Evolutionary conservation across 2,888 invertebrate genomes (phyloP).

Genomic region (Phania funesta): DNA sequence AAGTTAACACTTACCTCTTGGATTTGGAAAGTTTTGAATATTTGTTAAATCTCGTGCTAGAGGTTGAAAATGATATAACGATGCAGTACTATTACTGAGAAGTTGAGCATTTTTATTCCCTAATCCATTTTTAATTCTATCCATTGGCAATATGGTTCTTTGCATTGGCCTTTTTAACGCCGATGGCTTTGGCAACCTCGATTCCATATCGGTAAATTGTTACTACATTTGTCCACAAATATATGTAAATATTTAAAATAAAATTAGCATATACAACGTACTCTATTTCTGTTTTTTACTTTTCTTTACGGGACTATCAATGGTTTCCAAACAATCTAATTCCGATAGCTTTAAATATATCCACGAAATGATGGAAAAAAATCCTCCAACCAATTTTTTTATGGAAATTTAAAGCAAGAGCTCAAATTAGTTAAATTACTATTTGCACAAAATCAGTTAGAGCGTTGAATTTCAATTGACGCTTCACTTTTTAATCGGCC

Average conservation of each 20-base stretch:
- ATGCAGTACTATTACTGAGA: constrained; percentile 13
- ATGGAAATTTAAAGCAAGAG: background rate
- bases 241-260: background rate
- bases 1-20: constrained; percentile 69
- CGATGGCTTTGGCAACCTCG: constrained; percentile 81
- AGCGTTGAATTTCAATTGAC: constrained; percentile 65
- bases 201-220: constrained; percentile 79
- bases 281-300: background rate
- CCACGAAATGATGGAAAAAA: background rate
- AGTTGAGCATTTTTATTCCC: constrained; percentile 49
- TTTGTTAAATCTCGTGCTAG: constrained; percentile 70
- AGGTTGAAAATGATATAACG: constrained; percentile 62
- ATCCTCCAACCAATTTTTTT: background rate
- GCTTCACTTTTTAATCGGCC: constrained; percentile 38
- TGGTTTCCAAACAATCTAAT: background rate
- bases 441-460: constrained; percentile 53
- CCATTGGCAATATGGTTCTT: constrained; percentile 76
- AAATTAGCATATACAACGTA: background rate
- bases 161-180: constrained; percentile 73
- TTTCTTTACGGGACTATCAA: constrained; percentile 28
- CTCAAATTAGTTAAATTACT: constrained; percentile 9
- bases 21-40: constrained; percentile 51
- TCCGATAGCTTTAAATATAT: background rate
- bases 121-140: constrained; percentile 73
- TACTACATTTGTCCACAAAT: background rate